Evolutionary conservation across 2,888 invertebrate species (phyloP).

Genomic region (Pollenia griseotomentosa): DNA sequence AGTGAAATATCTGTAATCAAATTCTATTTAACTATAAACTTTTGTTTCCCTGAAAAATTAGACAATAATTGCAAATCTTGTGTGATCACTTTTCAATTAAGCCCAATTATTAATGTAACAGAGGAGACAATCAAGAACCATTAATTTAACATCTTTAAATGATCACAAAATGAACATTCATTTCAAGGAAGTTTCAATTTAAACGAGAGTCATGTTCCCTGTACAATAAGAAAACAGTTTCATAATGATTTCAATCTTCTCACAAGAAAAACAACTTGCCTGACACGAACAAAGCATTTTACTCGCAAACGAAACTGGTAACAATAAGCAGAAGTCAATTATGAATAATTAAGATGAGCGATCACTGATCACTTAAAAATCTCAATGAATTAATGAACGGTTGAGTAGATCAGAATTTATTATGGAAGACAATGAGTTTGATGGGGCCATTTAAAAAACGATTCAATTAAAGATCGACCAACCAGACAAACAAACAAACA

Average conservation of each 20-base stretch:
- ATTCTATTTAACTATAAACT: no score
- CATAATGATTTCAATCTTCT: neutral
- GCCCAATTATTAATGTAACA: slow-evolving; percentile 2
- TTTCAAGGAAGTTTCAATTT: neutral
- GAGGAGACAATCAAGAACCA: slow-evolving; percentile 53
- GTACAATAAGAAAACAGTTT: neutral
- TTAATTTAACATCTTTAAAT: slow-evolving; percentile 39
- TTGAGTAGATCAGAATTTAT: slow-evolving; percentile 57
- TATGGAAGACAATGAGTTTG: slow-evolving; percentile 53
- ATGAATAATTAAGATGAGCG: slow-evolving; percentile 78
- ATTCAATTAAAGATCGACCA: slow-evolving; percentile 79
- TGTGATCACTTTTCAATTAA: neutral
- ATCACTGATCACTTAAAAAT: slow-evolving; percentile 70
- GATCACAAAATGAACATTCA: neutral
- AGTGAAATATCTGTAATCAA: no score
- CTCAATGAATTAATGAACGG: slow-evolving; percentile 58
- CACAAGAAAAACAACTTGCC: slow-evolving; percentile 7
- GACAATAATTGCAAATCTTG: no score
- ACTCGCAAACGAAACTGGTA: neutral
- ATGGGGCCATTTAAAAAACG: slow-evolving; percentile 75
- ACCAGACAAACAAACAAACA: slow-evolving; percentile 36
- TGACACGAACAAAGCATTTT: neutral
- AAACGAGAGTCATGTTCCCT: slow-evolving; percentile 28
- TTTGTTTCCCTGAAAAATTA: no score
- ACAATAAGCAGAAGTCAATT: slow-evolving; percentile 77